These are phyloP conservation scores for Sialia sialis DNA, from an alignment of 2,113 vertebrate genomes.

Conservation along the genomic window DNA sequence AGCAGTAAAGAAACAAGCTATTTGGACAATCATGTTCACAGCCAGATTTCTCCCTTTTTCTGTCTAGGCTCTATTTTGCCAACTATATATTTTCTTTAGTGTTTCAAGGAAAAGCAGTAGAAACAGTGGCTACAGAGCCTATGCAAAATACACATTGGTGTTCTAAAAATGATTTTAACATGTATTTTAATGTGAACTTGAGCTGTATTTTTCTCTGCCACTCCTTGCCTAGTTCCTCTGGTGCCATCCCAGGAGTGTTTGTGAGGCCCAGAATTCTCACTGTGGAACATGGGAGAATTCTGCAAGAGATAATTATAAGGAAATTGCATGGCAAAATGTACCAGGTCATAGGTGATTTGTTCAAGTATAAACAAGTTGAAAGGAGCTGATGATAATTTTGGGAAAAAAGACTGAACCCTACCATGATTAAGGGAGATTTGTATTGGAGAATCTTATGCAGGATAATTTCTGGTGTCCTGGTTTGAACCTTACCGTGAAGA, in stretches of 20 bases:
- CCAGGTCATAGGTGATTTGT: neutral
- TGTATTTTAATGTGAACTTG: neutral
- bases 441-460: neutral
- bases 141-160: neutral
- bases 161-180: neutral
- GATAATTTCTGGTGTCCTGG: neutral
- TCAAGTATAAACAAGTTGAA: neutral
- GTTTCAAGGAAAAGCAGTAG: neutral
- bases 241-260: neutral
- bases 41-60: neutral
- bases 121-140: neutral
- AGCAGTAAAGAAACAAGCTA: neutral
- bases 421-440: neutral
- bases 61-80: neutral
- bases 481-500: neutral
- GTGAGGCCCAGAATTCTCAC: neutral
- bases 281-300: neutral
- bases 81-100: neutral
- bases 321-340: neutral
- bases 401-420: accelerated
- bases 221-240: neutral
- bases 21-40: neutral
- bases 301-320: neutral
- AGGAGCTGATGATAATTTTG: neutral
- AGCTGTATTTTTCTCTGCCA: neutral